A percentile compares a stretch with the other conserved stretches of the same genome.
phyloP scores from a whole-genome alignment of 2,113 vertebrate species.

The Blennius ocellaris region DNA sequence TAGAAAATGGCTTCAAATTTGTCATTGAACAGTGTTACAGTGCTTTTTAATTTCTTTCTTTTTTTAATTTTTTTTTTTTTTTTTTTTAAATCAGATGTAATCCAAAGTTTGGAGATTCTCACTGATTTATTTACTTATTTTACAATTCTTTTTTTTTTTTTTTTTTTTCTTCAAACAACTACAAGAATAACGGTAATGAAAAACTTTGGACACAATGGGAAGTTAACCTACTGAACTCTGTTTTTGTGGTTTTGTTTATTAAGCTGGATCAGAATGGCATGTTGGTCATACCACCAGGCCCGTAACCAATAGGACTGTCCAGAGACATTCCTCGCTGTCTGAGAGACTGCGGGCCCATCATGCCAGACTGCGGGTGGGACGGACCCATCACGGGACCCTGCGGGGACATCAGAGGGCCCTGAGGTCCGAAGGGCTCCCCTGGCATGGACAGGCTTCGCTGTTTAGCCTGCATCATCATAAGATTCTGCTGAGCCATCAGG shows the following conservation, averaged over 20 bases:
- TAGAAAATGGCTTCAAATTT: slow-evolving; percentile 84
- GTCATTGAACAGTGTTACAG: slow-evolving; percentile 72
- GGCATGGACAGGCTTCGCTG: slow-evolving; percentile 90
- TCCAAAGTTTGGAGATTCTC: slow-evolving; percentile 65
- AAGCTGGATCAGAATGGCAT: slow-evolving; percentile 88
- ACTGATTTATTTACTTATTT: slow-evolving; percentile 43
- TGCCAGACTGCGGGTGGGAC: slow-evolving; percentile 89
- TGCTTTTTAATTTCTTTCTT: slow-evolving; percentile 62
- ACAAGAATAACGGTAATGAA: slow-evolving; percentile 71
- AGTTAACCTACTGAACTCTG: slow-evolving; percentile 48
- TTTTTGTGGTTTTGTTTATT: slow-evolving; percentile 54
- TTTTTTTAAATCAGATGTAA: slow-evolving; percentile 47
- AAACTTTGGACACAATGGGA: slow-evolving; percentile 66
- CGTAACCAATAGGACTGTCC: slow-evolving; percentile 93
- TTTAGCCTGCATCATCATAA: slow-evolving; percentile 97
- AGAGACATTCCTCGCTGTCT: slow-evolving; percentile 94
- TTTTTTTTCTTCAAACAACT: slow-evolving; percentile 60
- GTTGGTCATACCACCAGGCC: slow-evolving; percentile 92
- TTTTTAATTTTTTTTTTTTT: slow-evolving; percentile 50
- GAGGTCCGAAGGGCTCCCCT: slow-evolving; percentile 91
- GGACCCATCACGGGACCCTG: slow-evolving; percentile 93
- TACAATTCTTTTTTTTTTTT: slow-evolving; percentile 35
- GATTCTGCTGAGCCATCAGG: slow-evolving; percentile 94
- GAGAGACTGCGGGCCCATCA: slow-evolving; percentile 93
- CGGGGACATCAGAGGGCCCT: slow-evolving; percentile 90